A percentile compares a stretch with the other conserved stretches of the same genome.
Conservation (phyloP, 2,888 invertebrate genomes). For the Himalopsyche japonica region DNA sequence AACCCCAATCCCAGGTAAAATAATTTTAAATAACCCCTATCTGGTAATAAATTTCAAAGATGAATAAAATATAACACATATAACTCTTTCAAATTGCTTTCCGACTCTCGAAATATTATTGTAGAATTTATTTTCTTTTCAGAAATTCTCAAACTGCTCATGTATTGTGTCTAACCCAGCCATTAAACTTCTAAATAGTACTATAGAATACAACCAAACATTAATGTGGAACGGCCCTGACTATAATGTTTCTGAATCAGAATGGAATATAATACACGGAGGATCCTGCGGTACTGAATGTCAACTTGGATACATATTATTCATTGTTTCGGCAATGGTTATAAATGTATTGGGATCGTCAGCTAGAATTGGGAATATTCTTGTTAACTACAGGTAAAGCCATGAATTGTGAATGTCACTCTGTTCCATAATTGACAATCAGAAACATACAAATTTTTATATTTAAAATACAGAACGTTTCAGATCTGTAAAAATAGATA, state of each 20-base stretch:
- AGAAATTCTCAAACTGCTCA: slow-evolving; percentile 47
- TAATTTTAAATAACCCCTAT: too few species aligned
- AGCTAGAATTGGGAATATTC: slow-evolving; percentile 67
- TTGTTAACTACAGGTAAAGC: slow-evolving; percentile 63
- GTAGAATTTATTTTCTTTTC: slow-evolving; percentile 6
- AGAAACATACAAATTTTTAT: too few species aligned
- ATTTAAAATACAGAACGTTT: too few species aligned
- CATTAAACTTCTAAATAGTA: slow-evolving; percentile 25
- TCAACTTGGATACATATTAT: slow-evolving; percentile 54
- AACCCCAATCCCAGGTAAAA: slow-evolving; percentile 36
- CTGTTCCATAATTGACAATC: not conserved
- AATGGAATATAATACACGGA: slow-evolving; percentile 44
- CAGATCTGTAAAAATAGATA: too few species aligned
- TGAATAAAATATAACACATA: too few species aligned
- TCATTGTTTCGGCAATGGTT: slow-evolving; percentile 55
- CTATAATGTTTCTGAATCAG: slow-evolving; percentile 7
- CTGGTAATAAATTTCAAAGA: too few species aligned
- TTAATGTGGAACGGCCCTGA: not conserved
- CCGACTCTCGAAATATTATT: too few species aligned
- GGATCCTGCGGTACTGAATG: slow-evolving; percentile 58
- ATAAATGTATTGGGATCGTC: slow-evolving; percentile 66
- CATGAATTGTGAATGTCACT: not conserved
- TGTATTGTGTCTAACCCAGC: slow-evolving; percentile 42
- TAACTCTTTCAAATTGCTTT: too few species aligned
- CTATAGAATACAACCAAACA: not conserved